Evolutionary conservation across 1,140 invertebrate genomes (phyloP).

Genomic region (Pseudomyrmex sp.): DNA sequence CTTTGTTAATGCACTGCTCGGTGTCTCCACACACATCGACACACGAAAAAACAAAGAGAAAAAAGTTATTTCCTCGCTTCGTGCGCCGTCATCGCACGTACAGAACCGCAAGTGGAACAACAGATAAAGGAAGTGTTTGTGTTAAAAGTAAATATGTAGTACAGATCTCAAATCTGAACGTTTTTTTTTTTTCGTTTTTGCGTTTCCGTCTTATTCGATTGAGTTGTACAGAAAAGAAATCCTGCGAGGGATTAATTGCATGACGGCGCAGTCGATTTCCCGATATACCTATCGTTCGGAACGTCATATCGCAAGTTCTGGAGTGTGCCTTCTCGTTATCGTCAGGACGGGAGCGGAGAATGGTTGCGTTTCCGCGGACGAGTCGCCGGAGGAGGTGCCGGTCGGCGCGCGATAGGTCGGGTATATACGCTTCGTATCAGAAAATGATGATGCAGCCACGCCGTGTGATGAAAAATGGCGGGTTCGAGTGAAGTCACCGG

Average conservation of each 20-base stretch:
- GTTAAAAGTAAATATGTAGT: neutral
- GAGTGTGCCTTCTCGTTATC: conserved; percentile 45
- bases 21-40: neutral
- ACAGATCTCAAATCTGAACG: too few species aligned
- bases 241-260: conserved; percentile 32
- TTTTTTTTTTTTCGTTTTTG: too few species aligned
- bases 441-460: conserved; percentile 81
- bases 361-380: conserved; percentile 54
- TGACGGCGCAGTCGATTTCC: neutral
- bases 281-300: conserved; percentile 6
- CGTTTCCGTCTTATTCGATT: neutral
- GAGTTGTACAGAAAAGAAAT: neutral
- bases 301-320: neutral
- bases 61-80: neutral
- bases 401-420: conserved; percentile 49
- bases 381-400: conserved; percentile 55
- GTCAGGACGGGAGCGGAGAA: conserved; percentile 10
- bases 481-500: conserved; percentile 81
- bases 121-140: neutral
- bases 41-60: neutral
- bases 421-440: conserved; percentile 69
- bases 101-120: neutral
- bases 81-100: neutral
- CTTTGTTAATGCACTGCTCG: conserved; percentile 22
- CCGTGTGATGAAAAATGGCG: conserved; percentile 82